Evolutionary conservation across 2,113 vertebrate species (phyloP).

Genomic region (Tauraco erythrolophus): DNA sequence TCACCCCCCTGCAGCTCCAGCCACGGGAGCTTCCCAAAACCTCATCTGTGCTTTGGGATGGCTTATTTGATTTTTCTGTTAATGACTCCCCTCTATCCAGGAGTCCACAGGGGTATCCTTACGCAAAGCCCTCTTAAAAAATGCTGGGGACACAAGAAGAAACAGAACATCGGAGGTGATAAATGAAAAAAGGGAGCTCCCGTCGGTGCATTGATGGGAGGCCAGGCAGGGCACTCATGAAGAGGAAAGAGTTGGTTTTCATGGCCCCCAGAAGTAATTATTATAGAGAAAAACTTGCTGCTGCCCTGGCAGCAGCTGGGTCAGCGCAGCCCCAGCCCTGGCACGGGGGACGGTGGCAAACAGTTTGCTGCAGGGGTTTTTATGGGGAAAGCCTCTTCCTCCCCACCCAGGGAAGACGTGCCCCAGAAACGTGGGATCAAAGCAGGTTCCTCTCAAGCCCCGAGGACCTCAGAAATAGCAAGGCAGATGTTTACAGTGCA

Average conservation of each 20-base stretch:
- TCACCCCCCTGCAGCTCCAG: not conserved
- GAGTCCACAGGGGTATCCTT: not conserved
- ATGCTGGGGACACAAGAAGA: not conserved
- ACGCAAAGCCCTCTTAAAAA: not conserved
- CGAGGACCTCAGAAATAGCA: not conserved
- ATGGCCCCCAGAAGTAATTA: not conserved
- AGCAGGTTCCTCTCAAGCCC: not conserved
- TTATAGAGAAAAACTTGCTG: not conserved
- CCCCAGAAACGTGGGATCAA: not conserved
- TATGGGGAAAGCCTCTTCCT: not conserved
- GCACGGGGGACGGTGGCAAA: accelerated
- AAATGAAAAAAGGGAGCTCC: not conserved
- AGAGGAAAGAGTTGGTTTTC: not conserved
- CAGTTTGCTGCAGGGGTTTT: not conserved
- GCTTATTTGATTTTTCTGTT: not conserved
- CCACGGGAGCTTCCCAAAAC: not conserved
- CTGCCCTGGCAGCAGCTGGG: not conserved
- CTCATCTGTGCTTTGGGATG: not conserved
- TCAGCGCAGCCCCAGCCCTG: not conserved
- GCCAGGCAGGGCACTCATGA: not conserved
- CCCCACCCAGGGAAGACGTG: not conserved
- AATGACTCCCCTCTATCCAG: not conserved
- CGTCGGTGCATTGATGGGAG: not conserved
- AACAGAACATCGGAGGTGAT: not conserved
- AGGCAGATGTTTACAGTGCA: not conserved